Base-by-base conservation (phyloP, 2,888 invertebrate species). In the Halocaridina rubra region DNA sequence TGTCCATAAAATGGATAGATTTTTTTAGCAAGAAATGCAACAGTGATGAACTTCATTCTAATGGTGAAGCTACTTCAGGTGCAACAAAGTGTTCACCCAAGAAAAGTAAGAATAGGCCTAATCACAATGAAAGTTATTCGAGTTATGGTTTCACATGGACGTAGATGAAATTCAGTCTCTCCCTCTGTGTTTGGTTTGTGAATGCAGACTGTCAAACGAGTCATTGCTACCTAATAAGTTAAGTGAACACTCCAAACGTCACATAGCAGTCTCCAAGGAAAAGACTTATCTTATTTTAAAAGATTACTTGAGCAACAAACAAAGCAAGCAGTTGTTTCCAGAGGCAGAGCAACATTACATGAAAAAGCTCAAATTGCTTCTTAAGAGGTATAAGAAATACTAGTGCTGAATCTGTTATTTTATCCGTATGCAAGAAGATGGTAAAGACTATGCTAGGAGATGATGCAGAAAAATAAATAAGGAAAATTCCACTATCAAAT, bases 301-400 rank as follows among this genome's bases (percentile, higher is more conserved):
- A 67, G 67, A 67, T 22, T 5, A 53, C 5, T 53, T 13, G 53
- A 53, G 53, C 53, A 53, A 53, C 53, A 53, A 53, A 53, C 53
- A 67, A 67, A 67, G 67, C n/a, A 27, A 27, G 32, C 57, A 22
- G 27, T 24, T 30, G 19, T 46, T 19, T 80, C 29, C 30, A 22
- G 39, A 30, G 27, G 30, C 29, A n/a, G n/a, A n/a, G n/a, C 57
- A 19, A 71, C 29, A 24, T n/a, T 72, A 30, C 71, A 69, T 57
- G 80, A 69, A 39, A 80, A 80, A 67, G 67, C 8, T 67, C 67
- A 22, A 2, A 67, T 22, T 67, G 67, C 67, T 19, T 67, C 74
- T 74, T 22, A 74, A 22, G 53, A 53, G 19, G 10, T 53, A 53
- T 53, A 16, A 10, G 53, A 53, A 53, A 53, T 4, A 19, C 16